These are phyloP conservation scores for Lepidocyrtoides sp. DNA, from an alignment of 2,888 invertebrate species.

Conservation along the genomic window DNA sequence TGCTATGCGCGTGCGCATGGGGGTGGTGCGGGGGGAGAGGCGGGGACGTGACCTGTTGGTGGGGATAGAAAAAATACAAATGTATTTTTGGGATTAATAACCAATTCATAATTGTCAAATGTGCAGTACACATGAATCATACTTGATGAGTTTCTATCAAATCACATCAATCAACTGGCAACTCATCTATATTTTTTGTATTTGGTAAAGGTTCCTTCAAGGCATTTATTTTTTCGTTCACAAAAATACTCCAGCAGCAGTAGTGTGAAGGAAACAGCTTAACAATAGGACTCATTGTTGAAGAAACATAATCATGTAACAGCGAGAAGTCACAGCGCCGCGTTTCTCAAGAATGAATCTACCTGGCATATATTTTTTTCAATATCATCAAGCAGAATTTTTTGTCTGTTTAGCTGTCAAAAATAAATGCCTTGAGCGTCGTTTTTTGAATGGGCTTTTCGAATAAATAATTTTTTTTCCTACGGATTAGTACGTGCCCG, in stretches of 20 bases:
- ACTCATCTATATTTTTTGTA: not conserved
- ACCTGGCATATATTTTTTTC: conserved; percentile 16
- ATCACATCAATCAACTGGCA: conserved; percentile 66
- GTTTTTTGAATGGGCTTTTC: conserved; percentile 50
- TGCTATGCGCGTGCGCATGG: conserved; percentile 90
- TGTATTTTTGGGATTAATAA: not conserved
- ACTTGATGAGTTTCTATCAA: conserved; percentile 63
- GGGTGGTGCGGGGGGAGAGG: conserved; percentile 82
- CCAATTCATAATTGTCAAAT: not conserved
- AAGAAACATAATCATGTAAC: conserved; percentile 68
- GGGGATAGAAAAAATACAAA: conserved; percentile 9
- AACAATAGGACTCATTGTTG: conserved; percentile 65
- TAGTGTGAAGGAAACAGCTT: not conserved
- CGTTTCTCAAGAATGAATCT: conserved; percentile 37
- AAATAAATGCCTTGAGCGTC: conserved; percentile 73
- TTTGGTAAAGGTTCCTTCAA: not conserved
- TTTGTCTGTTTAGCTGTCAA: conserved; percentile 71
- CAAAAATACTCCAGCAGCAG: conserved; percentile 9
- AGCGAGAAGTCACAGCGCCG: conserved; percentile 67
- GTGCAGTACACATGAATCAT: not conserved
- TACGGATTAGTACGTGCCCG: conserved; percentile 71
- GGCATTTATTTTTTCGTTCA: conserved; percentile 53
- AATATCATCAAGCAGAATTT: conserved; percentile 16
- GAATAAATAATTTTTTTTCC: conserved; percentile 43
- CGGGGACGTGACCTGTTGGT: conserved; percentile 80